Base-by-base conservation (phyloP, 2,888 invertebrate species). In the Orchestes rusci region DNA sequence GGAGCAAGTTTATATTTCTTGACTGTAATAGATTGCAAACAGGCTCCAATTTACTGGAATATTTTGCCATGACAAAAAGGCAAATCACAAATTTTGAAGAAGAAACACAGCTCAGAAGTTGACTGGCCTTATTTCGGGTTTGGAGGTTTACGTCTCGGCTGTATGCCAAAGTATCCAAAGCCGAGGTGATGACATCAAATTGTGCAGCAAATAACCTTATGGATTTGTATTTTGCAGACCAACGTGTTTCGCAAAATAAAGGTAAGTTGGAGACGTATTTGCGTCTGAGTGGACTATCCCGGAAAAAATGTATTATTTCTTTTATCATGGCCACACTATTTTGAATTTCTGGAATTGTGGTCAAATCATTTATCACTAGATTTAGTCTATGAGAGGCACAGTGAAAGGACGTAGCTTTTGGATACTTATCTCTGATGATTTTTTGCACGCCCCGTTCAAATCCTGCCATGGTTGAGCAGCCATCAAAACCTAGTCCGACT, bases 361-460 rank as follows among this genome's bases (percentile, higher is more conserved):
- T 50, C 8, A 30, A 16, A 35, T 47, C 47, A 35, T 51, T 47
- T n/a, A 51, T 41, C 8, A 50, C 42, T 32, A 50, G 20, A 20
- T 49, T 48, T n/a, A 48, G 35, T 40, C 40, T 47, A 32, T 47
- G 46, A 15, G 33, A 37, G n/a, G 45, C 32, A 39, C 48, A 51
- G 42, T 51, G 45, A 33, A 43, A 46, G 43, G 16, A 46, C 42
- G 39, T 37, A 16, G 50, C 36, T n/a, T 19, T 16, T 23, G 33
- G 3, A 33, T 47, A 50, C 18, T 47, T 51, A 39, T 45, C 43
- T 33, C 35, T 41, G 3, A 44, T 23, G 39, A 48, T 42, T 5
- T 35, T 39, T 42, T 51, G 50, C 33, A 50, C 46, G 10, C 46
- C 43, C 36, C 39, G 28, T 29, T 41, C 46, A 27, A 41, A 38